Evolutionary conservation across 1,140 invertebrate species (phyloP).

Genomic region (Eueides isabella): DNA sequence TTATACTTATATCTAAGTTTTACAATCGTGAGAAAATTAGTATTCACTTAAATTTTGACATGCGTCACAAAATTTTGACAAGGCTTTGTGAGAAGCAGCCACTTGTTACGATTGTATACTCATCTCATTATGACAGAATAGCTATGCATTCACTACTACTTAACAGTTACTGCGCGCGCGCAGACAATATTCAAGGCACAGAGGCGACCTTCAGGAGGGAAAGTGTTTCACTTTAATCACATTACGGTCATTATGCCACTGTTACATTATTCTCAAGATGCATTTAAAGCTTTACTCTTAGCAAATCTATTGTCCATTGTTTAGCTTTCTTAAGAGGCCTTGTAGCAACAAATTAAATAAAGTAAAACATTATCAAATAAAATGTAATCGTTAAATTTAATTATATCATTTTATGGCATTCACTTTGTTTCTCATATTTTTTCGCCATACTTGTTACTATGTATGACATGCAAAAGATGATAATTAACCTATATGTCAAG

Average conservation of each 20-base stretch:
- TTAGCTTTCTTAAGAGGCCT: conserved; percentile 30
- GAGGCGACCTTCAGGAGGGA: conserved; percentile 61
- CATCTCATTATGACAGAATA: conserved; percentile 53
- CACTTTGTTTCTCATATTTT: conserved; percentile 2
- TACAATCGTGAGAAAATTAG: conserved; percentile 10
- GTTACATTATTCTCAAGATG: conserved; percentile 38
- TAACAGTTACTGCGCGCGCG: conserved; percentile 48
- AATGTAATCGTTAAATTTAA: conserved; percentile 6
- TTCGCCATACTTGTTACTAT: neutral
- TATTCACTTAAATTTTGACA: conserved; percentile 12
- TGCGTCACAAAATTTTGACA: conserved; percentile 15
- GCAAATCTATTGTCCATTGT: conserved; percentile 39
- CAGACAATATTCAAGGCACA: conserved; percentile 60
- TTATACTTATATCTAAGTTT: neutral
- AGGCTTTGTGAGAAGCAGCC: conserved; percentile 15
- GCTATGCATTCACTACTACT: conserved; percentile 39
- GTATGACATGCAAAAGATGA: conserved; percentile 8
- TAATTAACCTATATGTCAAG: conserved; percentile 26
- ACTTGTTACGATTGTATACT: conserved; percentile 22
- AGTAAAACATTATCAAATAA: conserved; percentile 20
- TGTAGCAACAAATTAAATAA: conserved; percentile 26
- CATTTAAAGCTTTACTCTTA: conserved; percentile 34
- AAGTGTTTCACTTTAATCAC: conserved; percentile 68
- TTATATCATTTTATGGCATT: neutral
- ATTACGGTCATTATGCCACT: conserved; percentile 43